Conservation (phyloP, 2,888 invertebrate species). For the Agrotis exclamationis region DNA sequence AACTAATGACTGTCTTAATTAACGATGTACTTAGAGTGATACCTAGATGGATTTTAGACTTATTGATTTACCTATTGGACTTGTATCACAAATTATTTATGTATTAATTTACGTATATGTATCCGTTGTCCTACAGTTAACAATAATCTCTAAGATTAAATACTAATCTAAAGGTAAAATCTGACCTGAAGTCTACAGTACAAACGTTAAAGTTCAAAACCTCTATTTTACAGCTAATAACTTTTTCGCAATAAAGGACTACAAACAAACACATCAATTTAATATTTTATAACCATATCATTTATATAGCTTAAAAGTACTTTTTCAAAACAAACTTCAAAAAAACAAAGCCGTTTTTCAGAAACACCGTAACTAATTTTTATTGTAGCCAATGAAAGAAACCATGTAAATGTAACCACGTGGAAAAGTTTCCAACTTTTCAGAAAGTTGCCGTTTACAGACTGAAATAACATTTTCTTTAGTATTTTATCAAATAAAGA, state of each 20-base stretch:
- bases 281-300: no score
- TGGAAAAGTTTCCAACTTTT: slow-evolving; percentile 29
- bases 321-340: no score
- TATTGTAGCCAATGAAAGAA: slow-evolving; percentile 40
- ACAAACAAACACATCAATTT: no score
- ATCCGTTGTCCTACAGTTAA: no score
- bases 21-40: not conserved
- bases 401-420: slow-evolving; percentile 23
- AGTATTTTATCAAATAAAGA: slow-evolving; percentile 12
- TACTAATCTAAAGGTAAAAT: not conserved
- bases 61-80: not conserved
- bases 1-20: not conserved
- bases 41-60: not conserved
- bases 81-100: not conserved
- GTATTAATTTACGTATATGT: no score
- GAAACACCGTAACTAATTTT: not conserved
- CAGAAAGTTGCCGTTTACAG: slow-evolving; percentile 20
- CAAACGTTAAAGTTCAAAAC: no score
- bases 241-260: no score
- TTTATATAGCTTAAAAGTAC: no score
- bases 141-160: not conserved
- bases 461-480: slow-evolving; percentile 39
- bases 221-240: no score
- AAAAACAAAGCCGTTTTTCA: not conserved
- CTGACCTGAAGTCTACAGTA: not conserved